Evolutionary conservation across 2,888 invertebrate genomes (phyloP).

Genomic region (Leptopilina myrica): DNA sequence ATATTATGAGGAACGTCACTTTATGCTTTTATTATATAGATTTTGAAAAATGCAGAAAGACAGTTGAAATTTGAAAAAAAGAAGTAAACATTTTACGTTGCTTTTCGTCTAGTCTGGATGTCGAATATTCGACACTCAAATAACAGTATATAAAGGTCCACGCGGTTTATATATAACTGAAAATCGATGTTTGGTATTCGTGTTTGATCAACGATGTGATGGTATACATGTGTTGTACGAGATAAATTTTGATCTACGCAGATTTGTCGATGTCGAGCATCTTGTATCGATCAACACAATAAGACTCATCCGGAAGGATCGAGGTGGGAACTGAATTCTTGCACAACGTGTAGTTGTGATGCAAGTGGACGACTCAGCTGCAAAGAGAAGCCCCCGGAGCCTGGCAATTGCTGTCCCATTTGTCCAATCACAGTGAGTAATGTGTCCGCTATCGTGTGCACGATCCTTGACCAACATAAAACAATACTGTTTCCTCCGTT

Average conservation of each 20-base stretch:
- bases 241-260: slow-evolving; percentile 50
- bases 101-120: too few relatives aligned
- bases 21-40: too few relatives aligned
- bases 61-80: too few relatives aligned
- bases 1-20: too few relatives aligned
- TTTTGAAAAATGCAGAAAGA: too few relatives aligned
- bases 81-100: too few relatives aligned
- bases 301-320: slow-evolving; percentile 68
- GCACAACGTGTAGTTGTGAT: slow-evolving; percentile 70
- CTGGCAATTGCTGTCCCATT: slow-evolving; percentile 70
- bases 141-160: too few relatives aligned
- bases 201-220: not conserved
- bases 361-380: slow-evolving; percentile 68
- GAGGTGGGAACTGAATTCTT: slow-evolving; percentile 68
- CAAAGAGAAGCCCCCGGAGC: slow-evolving; percentile 68
- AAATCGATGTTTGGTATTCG: too few relatives aligned
- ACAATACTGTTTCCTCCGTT: slow-evolving; percentile 2
- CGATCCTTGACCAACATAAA: slow-evolving; percentile 31
- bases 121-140: too few relatives aligned
- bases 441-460: slow-evolving; percentile 32
- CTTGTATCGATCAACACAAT: slow-evolving; percentile 69
- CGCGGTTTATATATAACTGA: too few relatives aligned
- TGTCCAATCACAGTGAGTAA: slow-evolving; percentile 69
- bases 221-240: not conserved
- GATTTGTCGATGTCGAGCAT: slow-evolving; percentile 70